Evolutionary conservation across 2,113 vertebrate species (phyloP), one percentile per base, ranked within the genome.

Genomic region (Desmodus rotundus): DNA sequence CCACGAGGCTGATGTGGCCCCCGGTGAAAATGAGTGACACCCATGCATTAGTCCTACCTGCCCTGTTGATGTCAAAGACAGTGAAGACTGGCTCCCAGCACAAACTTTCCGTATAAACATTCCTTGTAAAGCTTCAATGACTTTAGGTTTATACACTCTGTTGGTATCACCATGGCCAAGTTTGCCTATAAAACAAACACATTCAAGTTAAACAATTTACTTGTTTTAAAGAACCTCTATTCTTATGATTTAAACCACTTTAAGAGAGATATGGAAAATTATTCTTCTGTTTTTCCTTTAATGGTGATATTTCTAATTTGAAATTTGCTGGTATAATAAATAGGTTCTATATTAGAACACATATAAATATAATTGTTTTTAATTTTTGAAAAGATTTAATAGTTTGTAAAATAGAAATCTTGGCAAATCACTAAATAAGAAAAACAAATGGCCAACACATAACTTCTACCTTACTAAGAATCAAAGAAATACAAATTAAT

Each of bases 51-150:
- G 61, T 63, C 98, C 20, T 98, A 99, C 99, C 98, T 99, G 99
- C 33, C 99, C 99, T 16, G 99, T 99, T 94, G 99, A 99, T 1
- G 99, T 99, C 95, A 99, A 98, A 67, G 99, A 98, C 93, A 99
- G 98, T 0, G 99, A 99, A 97, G 99, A 99, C 36, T 99, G 99
- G 96, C 99, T 99, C 38, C 99, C 99, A 77, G 99, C 99, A 97
- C 99, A 99, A 65, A 99, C 99, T 97, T 99, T 99, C 38, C 99
- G 98, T 97, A 99, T 99, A 92, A 99, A 99, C 99, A 99, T 99
- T 97, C 99, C 99, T 94, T 99, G 99, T 74, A 99, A 98, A 85
- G 99, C 99, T 98, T 99, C 99, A 97, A 99, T 98, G 85, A 99
- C 98, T 98, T 99, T 99, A 87, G 99, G 99, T 95, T 99, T 99